These are phyloP conservation scores for Progne subis DNA, from an alignment of 2,113 vertebrate species.

Conservation along the genomic window DNA sequence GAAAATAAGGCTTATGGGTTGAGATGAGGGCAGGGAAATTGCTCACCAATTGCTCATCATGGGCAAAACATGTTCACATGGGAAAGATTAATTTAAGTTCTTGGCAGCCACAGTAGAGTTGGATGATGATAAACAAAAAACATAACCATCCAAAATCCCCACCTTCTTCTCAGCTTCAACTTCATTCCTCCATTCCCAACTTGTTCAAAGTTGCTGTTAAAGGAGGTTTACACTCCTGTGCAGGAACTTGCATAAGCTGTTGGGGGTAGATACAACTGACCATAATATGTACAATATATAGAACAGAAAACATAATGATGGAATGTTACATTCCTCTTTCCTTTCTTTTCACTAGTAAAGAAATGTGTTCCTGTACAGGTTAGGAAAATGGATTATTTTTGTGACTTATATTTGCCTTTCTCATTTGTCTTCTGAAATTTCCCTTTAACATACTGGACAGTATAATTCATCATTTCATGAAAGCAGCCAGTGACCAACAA, in stretches of 20 bases:
- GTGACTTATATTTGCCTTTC: background rate
- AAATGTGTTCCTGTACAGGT: background rate
- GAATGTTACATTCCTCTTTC: background rate
- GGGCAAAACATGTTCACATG: background rate
- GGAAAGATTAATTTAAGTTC: background rate
- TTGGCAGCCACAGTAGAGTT: background rate
- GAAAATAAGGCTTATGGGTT: background rate
- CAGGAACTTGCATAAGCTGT: background rate
- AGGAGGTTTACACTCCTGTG: background rate
- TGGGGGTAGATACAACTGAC: background rate
- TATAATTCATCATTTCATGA: background rate
- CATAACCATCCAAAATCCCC: background rate
- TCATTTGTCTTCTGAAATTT: constrained; percentile 4
- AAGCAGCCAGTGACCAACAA: background rate
- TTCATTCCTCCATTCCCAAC: background rate
- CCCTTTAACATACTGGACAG: background rate
- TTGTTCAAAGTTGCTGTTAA: background rate
- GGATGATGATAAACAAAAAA: background rate
- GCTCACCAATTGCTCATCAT: background rate
- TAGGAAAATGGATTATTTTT: background rate
- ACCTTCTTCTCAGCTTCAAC: background rate
- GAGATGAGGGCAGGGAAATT: background rate
- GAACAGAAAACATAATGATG: background rate
- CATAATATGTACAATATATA: background rate
- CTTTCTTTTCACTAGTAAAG: background rate